A percentile compares a stretch with the other conserved stretches of the same genome.
Conservation (phyloP, 2,888 invertebrate species). For the Phragmatobia fuliginosa region DNA sequence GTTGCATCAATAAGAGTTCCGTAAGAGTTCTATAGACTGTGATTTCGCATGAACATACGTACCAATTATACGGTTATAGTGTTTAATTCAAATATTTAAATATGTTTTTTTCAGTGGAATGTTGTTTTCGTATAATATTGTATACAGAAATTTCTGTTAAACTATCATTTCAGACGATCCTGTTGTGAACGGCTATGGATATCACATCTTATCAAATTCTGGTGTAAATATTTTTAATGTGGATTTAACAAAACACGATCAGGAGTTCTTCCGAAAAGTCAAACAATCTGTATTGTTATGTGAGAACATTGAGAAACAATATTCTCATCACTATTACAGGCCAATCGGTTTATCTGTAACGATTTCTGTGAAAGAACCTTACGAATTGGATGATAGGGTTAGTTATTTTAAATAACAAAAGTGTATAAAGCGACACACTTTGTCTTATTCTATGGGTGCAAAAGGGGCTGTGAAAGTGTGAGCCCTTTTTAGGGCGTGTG, state of each 20-base stretch:
- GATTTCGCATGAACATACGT: too few species aligned
- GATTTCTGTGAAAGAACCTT: conserved; percentile 42
- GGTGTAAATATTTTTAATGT: conserved; percentile 61
- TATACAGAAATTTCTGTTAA: background rate
- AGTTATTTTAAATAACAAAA: conserved; percentile 19
- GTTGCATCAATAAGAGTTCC: too few species aligned
- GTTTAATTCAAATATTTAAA: too few species aligned
- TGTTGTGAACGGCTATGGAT: conserved; percentile 24
- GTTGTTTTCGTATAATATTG: too few species aligned
- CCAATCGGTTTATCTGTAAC: conserved; percentile 53
- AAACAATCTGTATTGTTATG: conserved; percentile 30
- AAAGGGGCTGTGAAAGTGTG: conserved; percentile 1
- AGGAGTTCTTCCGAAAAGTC: conserved; percentile 35
- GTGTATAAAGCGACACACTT: background rate
- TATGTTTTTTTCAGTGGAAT: too few species aligned
- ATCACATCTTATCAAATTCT: conserved; percentile 17
- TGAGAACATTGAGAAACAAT: conserved; percentile 32
- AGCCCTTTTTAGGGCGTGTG: conserved; percentile 14
- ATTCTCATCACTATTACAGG: conserved; percentile 33
- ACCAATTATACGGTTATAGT: too few species aligned
- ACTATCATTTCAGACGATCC: conserved; percentile 27
- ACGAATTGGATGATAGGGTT: conserved; percentile 50
- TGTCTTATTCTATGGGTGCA: background rate
- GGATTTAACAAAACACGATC: conserved; percentile 47
- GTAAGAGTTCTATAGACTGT: too few species aligned